Conservation (phyloP, 2,113 vertebrate species). For the Neolamprologus brichardi region DNA sequence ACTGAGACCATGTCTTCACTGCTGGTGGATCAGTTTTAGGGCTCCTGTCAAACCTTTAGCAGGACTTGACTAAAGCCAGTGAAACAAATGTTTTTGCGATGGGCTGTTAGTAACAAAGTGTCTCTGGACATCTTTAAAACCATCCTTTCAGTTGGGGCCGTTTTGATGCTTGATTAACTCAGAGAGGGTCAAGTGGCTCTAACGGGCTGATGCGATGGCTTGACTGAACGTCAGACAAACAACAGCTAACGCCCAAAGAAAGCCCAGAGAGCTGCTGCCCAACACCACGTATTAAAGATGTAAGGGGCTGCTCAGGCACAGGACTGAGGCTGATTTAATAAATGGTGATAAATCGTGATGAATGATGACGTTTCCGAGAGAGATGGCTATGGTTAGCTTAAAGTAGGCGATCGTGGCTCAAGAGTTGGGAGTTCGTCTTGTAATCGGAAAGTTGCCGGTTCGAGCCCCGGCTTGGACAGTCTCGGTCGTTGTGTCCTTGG, state of each 20-base stretch:
- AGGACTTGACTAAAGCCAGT: not conserved
- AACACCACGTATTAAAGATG: not conserved
- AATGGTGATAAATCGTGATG: not conserved
- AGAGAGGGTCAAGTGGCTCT: not conserved
- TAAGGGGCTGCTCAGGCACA: not conserved
- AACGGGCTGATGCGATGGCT: not conserved
- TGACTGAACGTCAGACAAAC: not conserved
- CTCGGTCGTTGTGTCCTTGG: too few species aligned
- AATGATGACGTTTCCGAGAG: not conserved
- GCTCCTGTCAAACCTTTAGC: not conserved
- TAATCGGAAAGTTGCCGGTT: rapidly evolving
- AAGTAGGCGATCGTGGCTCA: not conserved
- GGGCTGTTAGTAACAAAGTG: not conserved
- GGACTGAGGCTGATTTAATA: not conserved
- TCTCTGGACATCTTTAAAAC: not conserved
- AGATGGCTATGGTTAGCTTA: not conserved
- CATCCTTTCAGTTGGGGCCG: not conserved
- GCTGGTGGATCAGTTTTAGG: not conserved
- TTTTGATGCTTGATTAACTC: not conserved
- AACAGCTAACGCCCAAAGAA: not conserved
- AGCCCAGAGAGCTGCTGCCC: not conserved
- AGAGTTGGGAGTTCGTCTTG: too few species aligned
- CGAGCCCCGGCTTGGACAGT: rapidly evolving
- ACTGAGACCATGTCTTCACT: not conserved
- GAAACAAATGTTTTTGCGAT: not conserved